A percentile compares a stretch with the other conserved stretches of the same genome.
phyloP scores from a whole-genome alignment of 2,797 vertebrate species.

The Amblyopsis hoosieri region DNA sequence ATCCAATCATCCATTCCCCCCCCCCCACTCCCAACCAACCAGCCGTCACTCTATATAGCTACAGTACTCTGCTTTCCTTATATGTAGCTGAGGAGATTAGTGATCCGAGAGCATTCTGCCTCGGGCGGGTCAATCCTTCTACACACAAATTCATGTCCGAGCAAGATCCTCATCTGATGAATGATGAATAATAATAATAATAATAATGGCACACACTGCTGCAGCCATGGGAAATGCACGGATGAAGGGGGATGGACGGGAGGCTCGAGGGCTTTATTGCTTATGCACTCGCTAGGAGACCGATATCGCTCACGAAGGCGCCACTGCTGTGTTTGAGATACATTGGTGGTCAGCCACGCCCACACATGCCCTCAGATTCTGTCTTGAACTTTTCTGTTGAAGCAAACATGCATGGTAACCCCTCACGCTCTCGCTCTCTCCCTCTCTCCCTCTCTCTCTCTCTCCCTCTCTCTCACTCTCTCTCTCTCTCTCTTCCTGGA shows the following conservation, averaged over 20 bases:
- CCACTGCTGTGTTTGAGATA: not conserved
- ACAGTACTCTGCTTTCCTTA: too few relatives aligned
- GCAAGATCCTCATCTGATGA: not conserved
- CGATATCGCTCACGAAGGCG: not conserved
- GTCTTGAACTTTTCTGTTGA: not conserved
- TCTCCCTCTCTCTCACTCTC: not conserved
- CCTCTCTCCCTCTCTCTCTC: slow-evolving; percentile 8
- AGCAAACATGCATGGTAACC: too few relatives aligned
- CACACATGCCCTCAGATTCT: not conserved
- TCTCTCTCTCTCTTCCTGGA: not conserved
- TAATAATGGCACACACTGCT: not conserved
- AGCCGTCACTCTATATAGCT: too few relatives aligned
- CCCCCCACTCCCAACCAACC: not conserved
- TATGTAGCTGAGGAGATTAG: too few relatives aligned
- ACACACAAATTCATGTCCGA: slow-evolving; percentile 32
- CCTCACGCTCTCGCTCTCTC: not conserved
- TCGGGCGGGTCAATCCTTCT: too few relatives aligned
- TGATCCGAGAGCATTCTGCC: too few relatives aligned
- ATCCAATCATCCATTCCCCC: not conserved
- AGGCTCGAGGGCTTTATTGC: too few relatives aligned
- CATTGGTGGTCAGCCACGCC: not conserved
- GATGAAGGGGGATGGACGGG: too few relatives aligned
- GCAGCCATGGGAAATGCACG: not conserved
- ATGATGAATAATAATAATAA: not conserved
- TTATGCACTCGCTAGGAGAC: not conserved